These are phyloP conservation scores for Catostomus latipinnis DNA, from an alignment of 2,797 vertebrate genomes.

Conservation along the genomic window DNA sequence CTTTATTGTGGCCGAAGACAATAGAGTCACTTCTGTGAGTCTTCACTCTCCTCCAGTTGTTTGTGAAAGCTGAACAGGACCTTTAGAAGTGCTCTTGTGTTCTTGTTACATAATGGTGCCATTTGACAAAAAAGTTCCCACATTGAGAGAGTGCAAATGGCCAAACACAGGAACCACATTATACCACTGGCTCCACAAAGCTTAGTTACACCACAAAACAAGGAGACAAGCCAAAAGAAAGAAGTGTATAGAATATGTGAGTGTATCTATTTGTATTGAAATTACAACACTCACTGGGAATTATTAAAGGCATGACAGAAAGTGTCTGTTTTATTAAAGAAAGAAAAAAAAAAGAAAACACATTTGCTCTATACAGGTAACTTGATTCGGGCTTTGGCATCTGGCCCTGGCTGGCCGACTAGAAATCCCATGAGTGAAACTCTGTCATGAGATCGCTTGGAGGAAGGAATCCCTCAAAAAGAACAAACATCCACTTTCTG, in stretches of 20 bases:
- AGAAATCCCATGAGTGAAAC: slow-evolving; percentile 39
- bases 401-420: neutral
- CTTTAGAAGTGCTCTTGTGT: slow-evolving; percentile 14
- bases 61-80: slow-evolving; percentile 47
- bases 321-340: neutral
- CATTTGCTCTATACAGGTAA: slow-evolving; percentile 31
- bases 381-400: slow-evolving; percentile 18
- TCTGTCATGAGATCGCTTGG: slow-evolving; percentile 29
- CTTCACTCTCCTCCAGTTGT: slow-evolving; percentile 29
- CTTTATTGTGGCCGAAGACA: slow-evolving; percentile 33
- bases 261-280: neutral
- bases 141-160: slow-evolving; percentile 27
- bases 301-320: neutral
- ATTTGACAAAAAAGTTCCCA: slow-evolving; percentile 22
- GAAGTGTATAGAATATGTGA: neutral
- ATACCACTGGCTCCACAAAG: neutral
- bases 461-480: slow-evolving; percentile 37
- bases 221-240: neutral
- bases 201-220: slow-evolving; percentile 20
- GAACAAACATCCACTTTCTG: slow-evolving; percentile 34
- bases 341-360: neutral
- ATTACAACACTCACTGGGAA: neutral
- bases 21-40: slow-evolving; percentile 29
- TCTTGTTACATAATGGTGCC: slow-evolving; percentile 36
- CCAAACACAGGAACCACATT: slow-evolving; percentile 18